A percentile compares a stretch with the other conserved stretches of the same genome.
phyloP scores from a whole-genome alignment of 2,113 vertebrate species.

The Tragelaphus scriptus region DNA sequence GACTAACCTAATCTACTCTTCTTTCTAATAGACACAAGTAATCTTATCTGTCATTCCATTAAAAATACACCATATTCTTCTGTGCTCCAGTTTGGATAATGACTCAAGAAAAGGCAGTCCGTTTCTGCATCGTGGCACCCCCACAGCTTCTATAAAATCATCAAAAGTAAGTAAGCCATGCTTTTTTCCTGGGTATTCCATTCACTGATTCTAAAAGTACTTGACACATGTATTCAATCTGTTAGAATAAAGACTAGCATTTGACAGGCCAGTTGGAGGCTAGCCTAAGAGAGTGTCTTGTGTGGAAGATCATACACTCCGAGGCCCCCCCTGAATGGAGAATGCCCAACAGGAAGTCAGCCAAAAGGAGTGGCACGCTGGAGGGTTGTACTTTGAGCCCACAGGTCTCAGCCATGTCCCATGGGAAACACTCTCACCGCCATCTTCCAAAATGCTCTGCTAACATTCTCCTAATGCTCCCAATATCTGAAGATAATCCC shows the following conservation, averaged over 20 bases:
- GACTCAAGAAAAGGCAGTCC: not conserved
- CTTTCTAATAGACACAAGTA: slow-evolving; percentile 20
- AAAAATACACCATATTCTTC: slow-evolving; percentile 17
- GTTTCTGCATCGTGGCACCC: not conserved
- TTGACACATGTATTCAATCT: not conserved
- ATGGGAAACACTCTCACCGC: slow-evolving; percentile 32
- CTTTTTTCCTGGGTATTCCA: not conserved
- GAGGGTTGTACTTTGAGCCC: not conserved
- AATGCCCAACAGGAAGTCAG: not conserved
- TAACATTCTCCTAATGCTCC: slow-evolving; percentile 59
- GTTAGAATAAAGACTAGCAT: not conserved
- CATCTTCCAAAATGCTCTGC: slow-evolving; percentile 41
- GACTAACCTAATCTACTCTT: not conserved
- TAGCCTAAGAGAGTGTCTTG: not conserved
- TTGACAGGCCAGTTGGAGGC: not conserved
- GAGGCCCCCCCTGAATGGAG: not conserved
- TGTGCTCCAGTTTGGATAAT: not conserved
- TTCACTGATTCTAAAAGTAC: slow-evolving; percentile 20
- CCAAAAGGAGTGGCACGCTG: not conserved
- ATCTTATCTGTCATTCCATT: slow-evolving; percentile 24
- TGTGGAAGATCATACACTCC: not conserved
- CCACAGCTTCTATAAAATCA: not conserved
- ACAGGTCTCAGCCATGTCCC: not conserved
- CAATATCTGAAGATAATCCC: slow-evolving; percentile 64
- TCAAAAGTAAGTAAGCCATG: not conserved